Evolutionary conservation across 2,888 invertebrate species (phyloP).

Genomic region (Cyaniris semiargus): DNA sequence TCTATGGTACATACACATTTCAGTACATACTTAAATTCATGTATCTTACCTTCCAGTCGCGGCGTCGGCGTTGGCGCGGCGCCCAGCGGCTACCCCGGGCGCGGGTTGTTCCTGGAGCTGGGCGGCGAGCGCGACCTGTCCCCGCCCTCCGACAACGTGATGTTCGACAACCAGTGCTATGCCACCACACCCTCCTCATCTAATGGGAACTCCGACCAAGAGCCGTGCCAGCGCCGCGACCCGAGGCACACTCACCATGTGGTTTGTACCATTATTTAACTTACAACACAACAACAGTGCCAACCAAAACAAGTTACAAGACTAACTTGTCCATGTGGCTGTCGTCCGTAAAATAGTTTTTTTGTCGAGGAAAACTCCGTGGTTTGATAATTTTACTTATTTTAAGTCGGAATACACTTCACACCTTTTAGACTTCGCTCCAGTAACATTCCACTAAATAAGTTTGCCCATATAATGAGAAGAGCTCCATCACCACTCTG

Average conservation of each 20-base stretch:
- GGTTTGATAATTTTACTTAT: too few relatives aligned
- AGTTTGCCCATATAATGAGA: too few relatives aligned
- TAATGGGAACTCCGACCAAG: slow-evolving; percentile 94
- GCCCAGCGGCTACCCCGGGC: slow-evolving; percentile 83
- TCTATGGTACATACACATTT: too few relatives aligned
- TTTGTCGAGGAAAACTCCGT: too few relatives aligned
- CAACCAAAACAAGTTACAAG: too few relatives aligned
- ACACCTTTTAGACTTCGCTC: too few relatives aligned
- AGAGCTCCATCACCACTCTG: too few relatives aligned
- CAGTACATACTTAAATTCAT: too few relatives aligned
- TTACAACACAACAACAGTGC: neutral
- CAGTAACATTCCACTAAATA: too few relatives aligned
- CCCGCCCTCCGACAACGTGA: slow-evolving; percentile 95
- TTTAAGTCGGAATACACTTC: too few relatives aligned
- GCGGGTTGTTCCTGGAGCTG: slow-evolving; percentile 89
- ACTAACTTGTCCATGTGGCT: too few relatives aligned
- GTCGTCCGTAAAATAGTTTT: too few relatives aligned
- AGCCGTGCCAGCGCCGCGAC: slow-evolving; percentile 81
- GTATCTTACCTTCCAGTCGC: slow-evolving; percentile 50
- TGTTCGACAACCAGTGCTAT: slow-evolving; percentile 97
- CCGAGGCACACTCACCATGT: slow-evolving; percentile 84
- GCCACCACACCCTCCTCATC: slow-evolving; percentile 96
- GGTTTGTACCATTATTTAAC: slow-evolving; percentile 53
- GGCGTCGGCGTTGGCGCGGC: slow-evolving; percentile 73
- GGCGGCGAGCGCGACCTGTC: slow-evolving; percentile 85